A percentile compares a stretch with the other conserved stretches of the same genome.
Conservation (phyloP, 2,113 vertebrate species). For the Neopipo cinnamomea region DNA sequence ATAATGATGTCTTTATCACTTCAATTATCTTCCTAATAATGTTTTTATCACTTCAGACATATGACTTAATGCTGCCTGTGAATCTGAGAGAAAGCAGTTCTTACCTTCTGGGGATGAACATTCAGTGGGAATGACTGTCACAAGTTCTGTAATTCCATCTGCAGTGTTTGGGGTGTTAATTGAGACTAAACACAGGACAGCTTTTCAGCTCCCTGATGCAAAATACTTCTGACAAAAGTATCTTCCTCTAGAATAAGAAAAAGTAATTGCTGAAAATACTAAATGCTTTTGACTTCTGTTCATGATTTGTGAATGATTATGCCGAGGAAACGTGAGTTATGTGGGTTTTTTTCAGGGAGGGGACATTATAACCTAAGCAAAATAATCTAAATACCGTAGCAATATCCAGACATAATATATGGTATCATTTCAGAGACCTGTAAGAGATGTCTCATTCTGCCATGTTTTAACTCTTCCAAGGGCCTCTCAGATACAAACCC, state of each 20-base stretch:
- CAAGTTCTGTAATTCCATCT: background rate
- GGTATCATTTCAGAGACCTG: background rate
- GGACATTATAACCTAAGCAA: background rate
- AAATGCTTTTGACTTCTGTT: background rate
- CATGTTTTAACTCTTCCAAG: background rate
- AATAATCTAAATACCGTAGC: background rate
- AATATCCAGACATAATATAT: background rate
- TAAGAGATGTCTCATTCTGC: background rate
- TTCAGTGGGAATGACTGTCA: background rate
- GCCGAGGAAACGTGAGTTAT: background rate
- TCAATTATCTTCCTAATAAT: conserved; percentile 40
- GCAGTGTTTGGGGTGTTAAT: background rate
- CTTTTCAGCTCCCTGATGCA: background rate
- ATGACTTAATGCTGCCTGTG: background rate
- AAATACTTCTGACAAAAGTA: background rate
- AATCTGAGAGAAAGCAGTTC: background rate
- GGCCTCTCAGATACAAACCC: background rate
- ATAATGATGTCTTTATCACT: conserved; percentile 34
- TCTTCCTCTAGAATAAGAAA: background rate
- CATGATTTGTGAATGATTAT: background rate
- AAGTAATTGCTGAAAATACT: background rate
- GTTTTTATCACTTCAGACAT: conserved; percentile 26
- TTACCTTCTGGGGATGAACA: background rate
- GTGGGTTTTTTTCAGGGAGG: background rate
- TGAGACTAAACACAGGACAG: background rate